These are phyloP conservation scores for Nothoprocta pentlandii DNA, from an alignment of 2,113 vertebrate genomes.

Conservation along the genomic window DNA sequence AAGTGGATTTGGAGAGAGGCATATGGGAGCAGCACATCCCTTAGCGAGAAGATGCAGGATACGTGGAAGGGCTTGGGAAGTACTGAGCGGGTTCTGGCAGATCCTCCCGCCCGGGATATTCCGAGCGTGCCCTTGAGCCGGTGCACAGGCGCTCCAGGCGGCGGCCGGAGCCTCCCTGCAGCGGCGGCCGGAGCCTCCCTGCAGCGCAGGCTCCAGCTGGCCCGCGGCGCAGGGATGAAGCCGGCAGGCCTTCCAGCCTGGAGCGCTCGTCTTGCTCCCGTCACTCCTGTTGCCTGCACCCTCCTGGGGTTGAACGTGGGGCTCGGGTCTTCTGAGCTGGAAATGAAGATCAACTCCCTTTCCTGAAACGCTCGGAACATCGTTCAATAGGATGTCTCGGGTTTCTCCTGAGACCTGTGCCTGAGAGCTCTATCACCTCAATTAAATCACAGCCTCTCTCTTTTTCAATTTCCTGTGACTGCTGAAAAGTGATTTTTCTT, in stretches of 20 bases:
- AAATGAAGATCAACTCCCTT: not conserved
- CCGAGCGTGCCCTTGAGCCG: not conserved
- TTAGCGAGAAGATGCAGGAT: not conserved
- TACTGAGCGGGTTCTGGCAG: not conserved
- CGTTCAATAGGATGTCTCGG: not conserved
- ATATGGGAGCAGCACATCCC: fast-evolving
- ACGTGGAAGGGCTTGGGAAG: not conserved
- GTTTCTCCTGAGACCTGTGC: not conserved
- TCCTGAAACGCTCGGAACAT: not conserved
- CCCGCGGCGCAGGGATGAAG: not conserved
- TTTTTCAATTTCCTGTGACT: not conserved
- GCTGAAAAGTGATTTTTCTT: not conserved
- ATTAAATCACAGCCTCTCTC: not conserved
- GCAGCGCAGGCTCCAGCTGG: too few relatives aligned
- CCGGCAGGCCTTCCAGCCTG: not conserved
- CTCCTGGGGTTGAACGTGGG: not conserved
- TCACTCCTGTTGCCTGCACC: not conserved
- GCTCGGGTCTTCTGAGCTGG: not conserved
- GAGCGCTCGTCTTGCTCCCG: not conserved
- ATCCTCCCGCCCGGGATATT: fast-evolving
- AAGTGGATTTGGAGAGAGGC: not conserved
- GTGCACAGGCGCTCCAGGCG: not conserved
- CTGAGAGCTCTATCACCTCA: not conserved
- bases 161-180: not conserved
- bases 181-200: not conserved